Conservation (phyloP, 2,113 vertebrate genomes). For the Thomomys bottae region DNA sequence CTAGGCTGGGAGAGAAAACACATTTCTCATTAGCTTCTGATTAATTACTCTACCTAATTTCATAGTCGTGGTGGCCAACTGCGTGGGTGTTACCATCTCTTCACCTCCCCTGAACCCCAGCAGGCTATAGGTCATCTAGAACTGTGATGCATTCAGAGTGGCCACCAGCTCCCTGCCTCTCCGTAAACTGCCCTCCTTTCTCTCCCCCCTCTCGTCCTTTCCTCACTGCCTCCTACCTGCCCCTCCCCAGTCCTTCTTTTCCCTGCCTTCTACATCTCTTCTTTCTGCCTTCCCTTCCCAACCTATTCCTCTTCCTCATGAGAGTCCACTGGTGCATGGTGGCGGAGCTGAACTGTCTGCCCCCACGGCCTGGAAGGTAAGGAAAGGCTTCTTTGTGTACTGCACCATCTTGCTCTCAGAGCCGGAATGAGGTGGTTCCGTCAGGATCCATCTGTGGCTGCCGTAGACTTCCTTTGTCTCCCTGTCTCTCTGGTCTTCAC, state of each 20-base stretch:
- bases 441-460: neutral
- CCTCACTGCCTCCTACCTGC: too few relatives aligned
- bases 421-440: too few relatives aligned
- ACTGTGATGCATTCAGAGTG: neutral
- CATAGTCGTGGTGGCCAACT: constrained; percentile 82
- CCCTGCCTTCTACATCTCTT: neutral
- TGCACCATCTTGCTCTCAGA: neutral
- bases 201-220: too few relatives aligned
- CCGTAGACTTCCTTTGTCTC: neutral
- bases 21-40: constrained; percentile 91
- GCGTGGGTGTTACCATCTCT: constrained; percentile 75
- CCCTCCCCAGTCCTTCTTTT: neutral
- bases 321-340: neutral
- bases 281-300: neutral
- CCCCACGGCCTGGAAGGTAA: neutral
- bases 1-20: constrained; percentile 88
- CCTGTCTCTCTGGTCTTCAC: too few relatives aligned
- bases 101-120: constrained; percentile 80
- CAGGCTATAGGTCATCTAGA: neutral
- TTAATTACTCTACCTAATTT: constrained; percentile 89
- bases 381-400: neutral
- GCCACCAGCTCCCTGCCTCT: neutral
- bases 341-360: neutral
- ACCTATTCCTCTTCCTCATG: neutral
- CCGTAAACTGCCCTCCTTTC: neutral